Conservation (phyloP, 2,113 vertebrate species). For the Steatornis caripensis region DNA sequence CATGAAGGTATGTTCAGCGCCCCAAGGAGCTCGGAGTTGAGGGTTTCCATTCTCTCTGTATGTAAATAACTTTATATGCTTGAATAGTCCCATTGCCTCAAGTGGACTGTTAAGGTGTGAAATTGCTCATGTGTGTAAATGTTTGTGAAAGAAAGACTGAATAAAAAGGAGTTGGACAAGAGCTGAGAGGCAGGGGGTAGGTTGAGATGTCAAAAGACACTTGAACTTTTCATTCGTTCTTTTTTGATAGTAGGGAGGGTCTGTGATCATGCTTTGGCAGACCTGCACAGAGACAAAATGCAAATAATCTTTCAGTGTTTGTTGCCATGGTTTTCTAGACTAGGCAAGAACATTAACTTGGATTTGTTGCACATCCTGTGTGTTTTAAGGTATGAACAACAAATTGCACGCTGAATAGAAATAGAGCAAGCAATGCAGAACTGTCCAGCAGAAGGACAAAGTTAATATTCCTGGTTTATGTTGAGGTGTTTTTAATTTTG, state of each 20-base stretch:
- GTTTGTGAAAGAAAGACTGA: neutral
- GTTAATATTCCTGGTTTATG: neutral
- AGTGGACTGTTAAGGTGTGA: neutral
- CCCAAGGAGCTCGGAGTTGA: neutral
- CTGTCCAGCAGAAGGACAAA: neutral
- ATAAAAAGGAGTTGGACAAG: neutral
- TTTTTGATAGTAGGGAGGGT: neutral
- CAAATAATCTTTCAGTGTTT: neutral
- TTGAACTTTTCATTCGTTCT: neutral
- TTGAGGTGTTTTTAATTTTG: neutral
- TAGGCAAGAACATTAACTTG: neutral
- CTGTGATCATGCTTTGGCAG: neutral
- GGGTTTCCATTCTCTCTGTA: neutral
- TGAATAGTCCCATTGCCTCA: neutral
- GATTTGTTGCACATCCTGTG: neutral
- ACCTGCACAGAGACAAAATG: neutral
- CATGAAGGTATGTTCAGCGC: neutral
- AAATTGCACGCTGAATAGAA: neutral
- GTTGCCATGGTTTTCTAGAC: neutral
- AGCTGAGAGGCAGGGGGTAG: neutral
- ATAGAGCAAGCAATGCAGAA: neutral
- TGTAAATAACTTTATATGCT: neutral
- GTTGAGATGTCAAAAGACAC: neutral
- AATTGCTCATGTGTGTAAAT: neutral
- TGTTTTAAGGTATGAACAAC: neutral